Conservation (phyloP, 2,797 vertebrate species). For the Acrocephalus scirpaceus region DNA sequence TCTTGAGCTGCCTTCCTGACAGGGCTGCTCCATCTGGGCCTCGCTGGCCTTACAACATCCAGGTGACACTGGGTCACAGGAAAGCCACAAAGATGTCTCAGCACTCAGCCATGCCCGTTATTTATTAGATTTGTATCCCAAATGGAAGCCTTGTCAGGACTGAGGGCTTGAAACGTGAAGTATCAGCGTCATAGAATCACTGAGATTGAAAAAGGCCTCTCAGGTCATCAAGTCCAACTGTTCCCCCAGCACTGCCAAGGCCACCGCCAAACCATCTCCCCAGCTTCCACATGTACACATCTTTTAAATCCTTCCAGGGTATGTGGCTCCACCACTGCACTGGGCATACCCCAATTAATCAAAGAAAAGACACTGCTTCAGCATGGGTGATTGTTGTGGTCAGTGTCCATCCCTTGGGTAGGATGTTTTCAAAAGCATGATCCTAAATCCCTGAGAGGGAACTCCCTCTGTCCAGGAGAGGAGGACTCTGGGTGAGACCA, state of each 20-base stretch:
- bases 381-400: fast-evolving
- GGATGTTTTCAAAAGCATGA: not conserved
- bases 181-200: not conserved
- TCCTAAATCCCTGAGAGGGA: not conserved
- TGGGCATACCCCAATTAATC: not conserved
- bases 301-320: not conserved
- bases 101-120: not conserved
- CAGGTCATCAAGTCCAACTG: not conserved
- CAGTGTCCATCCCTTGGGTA: not conserved
- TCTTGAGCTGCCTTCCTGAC: not conserved
- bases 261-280: not conserved
- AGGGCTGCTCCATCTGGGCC: not conserved
- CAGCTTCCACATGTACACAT: not conserved
- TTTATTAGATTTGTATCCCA: not conserved
- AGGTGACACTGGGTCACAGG: not conserved
- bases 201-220: not conserved
- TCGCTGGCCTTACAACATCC: not conserved
- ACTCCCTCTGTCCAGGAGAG: not conserved
- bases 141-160: not conserved
- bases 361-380: not conserved
- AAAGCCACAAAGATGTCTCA: not conserved
- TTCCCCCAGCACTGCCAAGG: not conserved
- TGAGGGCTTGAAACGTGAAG: fast-evolving
- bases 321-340: not conserved
- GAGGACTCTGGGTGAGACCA: not conserved